Base-by-base conservation (phyloP, 2,113 vertebrate genomes). In the Steatornis caripensis region DNA sequence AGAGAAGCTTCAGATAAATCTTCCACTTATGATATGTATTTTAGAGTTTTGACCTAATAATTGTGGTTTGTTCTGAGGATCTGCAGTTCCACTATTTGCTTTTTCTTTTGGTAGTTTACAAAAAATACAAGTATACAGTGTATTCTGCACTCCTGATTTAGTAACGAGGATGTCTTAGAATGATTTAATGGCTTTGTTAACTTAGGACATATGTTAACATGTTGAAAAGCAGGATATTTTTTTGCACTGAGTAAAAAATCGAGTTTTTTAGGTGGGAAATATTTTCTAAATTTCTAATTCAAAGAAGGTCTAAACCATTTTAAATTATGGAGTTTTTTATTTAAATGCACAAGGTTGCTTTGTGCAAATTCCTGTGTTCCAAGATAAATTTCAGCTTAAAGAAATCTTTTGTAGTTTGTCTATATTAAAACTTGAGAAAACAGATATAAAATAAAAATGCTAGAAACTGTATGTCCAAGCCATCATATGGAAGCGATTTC, bases 291-390 rank as follows among this genome's bases (percentile, higher is more conserved):
- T 69, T 72, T 30, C 3, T 39, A 24, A 66, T 39, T 48, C 23
- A 37, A 57, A n/a, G n/a, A 20, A 8, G 2, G 5, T 48, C 5
- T 57, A n/a, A 76, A 85, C 1, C 5, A 13, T 72, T 36, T 61
- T 43, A 46, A 65, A 69, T 46, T 2, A 19, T 8, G 13, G 24
- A 2, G 0, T 1, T 14, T 41, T 13, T 51, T 23, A 12, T 15
- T 53, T 48, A 78, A 46, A 48, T 45, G 5, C 41, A 32, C 16
- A 49, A 12, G 27, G 19, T 69, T 72, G 10, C 19, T 48, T 15
- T 18, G 23, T 39, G 34, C 12, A 61, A 4, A 11, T 21, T 70
- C n/a, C 3, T 41, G 6, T 46, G 46, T 77, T 87, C 19, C 24
- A 34, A 20, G 9, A 15, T 65, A n/a, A 49, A 70, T 80, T 74